Evolutionary conservation across 2,113 vertebrate genomes (phyloP), one percentile per base, ranked within the genome.

Genomic region (Butorides virescens): DNA sequence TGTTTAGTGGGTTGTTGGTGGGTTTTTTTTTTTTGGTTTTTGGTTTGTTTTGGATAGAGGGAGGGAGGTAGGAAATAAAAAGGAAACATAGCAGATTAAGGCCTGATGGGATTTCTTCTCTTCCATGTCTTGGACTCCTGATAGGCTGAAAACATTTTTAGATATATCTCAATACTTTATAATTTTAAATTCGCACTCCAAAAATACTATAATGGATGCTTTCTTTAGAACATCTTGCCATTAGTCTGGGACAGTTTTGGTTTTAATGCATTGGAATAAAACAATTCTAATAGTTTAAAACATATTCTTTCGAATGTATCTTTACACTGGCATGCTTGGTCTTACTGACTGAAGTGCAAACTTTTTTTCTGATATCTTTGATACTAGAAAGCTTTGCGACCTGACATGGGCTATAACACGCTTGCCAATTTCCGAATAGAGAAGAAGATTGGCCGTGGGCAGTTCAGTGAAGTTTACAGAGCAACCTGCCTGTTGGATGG

Each of bases 391-490:
- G 99, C 98, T 52, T 97, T 99, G 88, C 98, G 99, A 82, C 99
- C 98, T 5, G 99, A 99, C 85, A 99, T 99, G 99, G 99, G 99
- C 93, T 99, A 99, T 75, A 99, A 99, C 79, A 99, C 98, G 0
- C 97, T 99, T 94, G 99, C 99, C 92, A 99, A 99, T 98, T 99
- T 99, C 97, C 98, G 98, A 93, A 99, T 99, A 93, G 99, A 99
- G 97, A 99, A 99, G 95, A 99, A 99, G 97, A 99, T 99, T 66
- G 99, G 99, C 68, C 99, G 99, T 67, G 99, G 99, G 87, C 99
- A 99, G 92, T 99, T 99, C 96, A 99, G 99, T 86, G 99, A 99
- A 98, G 99, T 99, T 78, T 99, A 99, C 94, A 98, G 99, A 97
- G 99, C 99, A 21, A 97, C 98, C 39, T 99, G 99, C 96, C 97